Percentiles rank a stretch among this genome's conserved stretches.
Evolutionary conservation across 2,113 vertebrate species (phyloP).

Genomic region (Rynchops niger): DNA sequence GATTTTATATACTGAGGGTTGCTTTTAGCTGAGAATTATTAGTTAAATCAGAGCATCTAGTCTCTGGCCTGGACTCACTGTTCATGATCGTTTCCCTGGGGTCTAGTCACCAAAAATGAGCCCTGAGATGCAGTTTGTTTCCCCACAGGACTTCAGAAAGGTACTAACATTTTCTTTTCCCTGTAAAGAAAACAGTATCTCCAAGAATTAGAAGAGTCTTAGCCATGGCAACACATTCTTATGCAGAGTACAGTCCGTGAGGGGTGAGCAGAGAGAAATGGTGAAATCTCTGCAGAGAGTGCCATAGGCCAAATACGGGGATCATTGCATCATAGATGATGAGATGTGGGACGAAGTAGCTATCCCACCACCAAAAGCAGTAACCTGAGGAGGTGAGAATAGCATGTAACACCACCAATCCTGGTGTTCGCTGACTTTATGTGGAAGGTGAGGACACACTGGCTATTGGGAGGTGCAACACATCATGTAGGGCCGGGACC

Average conservation of each 20-base stretch:
- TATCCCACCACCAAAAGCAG: background rate
- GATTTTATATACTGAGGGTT: background rate
- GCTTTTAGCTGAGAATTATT: background rate
- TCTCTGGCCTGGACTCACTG: background rate
- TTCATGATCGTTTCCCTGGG: background rate
- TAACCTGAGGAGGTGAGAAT: background rate
- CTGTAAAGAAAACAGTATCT: background rate
- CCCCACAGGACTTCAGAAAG: background rate
- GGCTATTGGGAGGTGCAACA: background rate
- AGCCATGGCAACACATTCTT: background rate
- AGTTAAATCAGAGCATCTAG: background rate
- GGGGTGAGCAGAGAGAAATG: background rate
- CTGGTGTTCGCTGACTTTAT: background rate
- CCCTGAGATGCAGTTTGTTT: background rate
- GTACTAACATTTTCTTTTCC: background rate
- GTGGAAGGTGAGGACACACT: background rate
- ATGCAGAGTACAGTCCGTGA: background rate
- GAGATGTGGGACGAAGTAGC: background rate
- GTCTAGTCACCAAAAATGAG: background rate
- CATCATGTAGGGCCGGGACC: background rate
- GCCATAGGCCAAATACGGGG: background rate
- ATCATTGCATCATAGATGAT: background rate
- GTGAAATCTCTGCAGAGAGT: background rate
- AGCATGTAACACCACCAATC: fast-evolving
- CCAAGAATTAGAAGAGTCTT: background rate